Base-by-base conservation (phyloP, 1,140 invertebrate genomes). In the Harlomillsia oculata region DNA sequence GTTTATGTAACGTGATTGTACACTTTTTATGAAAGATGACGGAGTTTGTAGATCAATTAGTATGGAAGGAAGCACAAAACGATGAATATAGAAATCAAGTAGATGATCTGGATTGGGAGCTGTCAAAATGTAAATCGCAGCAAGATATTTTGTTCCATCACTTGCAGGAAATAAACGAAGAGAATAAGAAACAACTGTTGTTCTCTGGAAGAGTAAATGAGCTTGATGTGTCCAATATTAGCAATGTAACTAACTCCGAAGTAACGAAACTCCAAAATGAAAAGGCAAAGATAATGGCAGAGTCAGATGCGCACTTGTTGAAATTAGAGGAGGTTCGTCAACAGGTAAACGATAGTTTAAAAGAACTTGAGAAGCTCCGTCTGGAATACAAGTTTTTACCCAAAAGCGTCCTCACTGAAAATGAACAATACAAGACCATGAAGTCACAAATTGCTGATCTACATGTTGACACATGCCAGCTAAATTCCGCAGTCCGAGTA, bases 381-480 rank as follows among this genome's bases (percentile, higher is more conserved):
- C 95, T 97, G 89, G 93, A 97, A 79, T 89, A 95, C 75, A 85
- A 87, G 80, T 21, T 28, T 16, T n/a, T 97, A n/a, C 94, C 94
- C 0, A 94, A 97, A 71, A 89, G 84, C 60, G 89, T 97, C 21
- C 94, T 98, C 59, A 86, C 95, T 8, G 93, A 97, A 74, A 97
- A 93, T n/a, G 95, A 93, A 0, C 94, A 98, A 73, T 97, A 97
- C 75, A 97, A 97, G 75, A 96, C 91, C 75, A 76, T 98, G 5
- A 93, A 98, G 73, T 95, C 92, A 2, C 92, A 97, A 75, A 97
- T 97, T 76, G 97, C 93, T 13, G 93, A 97, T 37, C 76, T 98
- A 4, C 97, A 96, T 71, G 97, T 97, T 74, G 94, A 97, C 75
- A 93, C 89, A 1, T 90, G 95, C 87, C 89, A 95, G 72, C 80